Evolutionary conservation across 2,113 vertebrate genomes (phyloP), one percentile per base, ranked within the genome.

Genomic region (Nanorana parkeri): DNA sequence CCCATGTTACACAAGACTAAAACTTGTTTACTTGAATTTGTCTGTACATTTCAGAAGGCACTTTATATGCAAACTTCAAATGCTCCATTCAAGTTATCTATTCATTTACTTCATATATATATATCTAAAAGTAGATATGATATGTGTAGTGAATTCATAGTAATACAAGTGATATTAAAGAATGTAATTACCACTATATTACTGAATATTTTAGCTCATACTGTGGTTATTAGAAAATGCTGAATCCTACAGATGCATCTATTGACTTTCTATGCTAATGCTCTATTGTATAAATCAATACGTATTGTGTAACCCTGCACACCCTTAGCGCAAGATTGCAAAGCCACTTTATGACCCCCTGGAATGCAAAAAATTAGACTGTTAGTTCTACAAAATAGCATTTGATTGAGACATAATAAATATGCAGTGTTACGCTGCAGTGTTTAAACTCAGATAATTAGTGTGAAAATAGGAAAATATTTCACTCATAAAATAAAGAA

Each of bases 371-470:
- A 71, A 54, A 54, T 71, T 21, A 54, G 54, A 71, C 51, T 71
- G 13, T 23, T 24, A 69, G 21, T 21, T 26, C 7, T 3, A 17
- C 21, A 51, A n/a, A 36, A 68, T 47, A 51, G 21, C 36, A 23
- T 47, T 52, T 69, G 20, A 69, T 23, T 69, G 67, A 23, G 23
- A 20, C 21, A 69, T 24, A 47, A 69, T 67, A 67, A 67, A 47
- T 47, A 47, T 47, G 13, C 13, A 47, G 41, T 47, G 13, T 10
- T 15, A 47, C 13, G 41, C 41, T 47, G 41, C 10, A 47, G 11
- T 47, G 41, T 47, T 47, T 47, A 47, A 47, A 47, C 6, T 47
- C 41, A 47, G 41, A 47, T 11, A 47, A 47, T 13, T 47, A 47
- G 41, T 47, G 41, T 47, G 41, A 47, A 47, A 47, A 10, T 47